Base-by-base conservation (phyloP, 2,113 vertebrate species). In the Entelurus aequoreus region DNA sequence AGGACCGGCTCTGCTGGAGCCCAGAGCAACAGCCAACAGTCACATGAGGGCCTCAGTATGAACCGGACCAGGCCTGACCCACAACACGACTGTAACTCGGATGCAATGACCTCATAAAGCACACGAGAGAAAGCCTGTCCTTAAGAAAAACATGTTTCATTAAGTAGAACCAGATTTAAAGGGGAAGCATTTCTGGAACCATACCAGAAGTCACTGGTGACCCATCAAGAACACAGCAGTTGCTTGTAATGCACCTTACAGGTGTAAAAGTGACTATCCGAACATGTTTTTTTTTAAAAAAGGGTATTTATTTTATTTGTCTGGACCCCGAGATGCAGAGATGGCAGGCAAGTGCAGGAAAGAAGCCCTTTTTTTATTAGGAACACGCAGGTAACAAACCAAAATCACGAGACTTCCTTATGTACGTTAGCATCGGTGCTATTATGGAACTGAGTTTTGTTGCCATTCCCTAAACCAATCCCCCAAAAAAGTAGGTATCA, bases 41-140 rank as follows among this genome's bases (percentile, higher is more conserved):
- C 81, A 83, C 69, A 78, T 59, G 78, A 81, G 70, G 72, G 63
- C 60, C 81, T 67, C 81, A 82, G 84, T 72, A 2, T 77, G 84
- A 82, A 75, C 69, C 57, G 77, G 63, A 63, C 60, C 10, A 63
- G 71, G 54, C 48, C 6, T 78, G 81, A 84, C 83, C 84, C 48
- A 1, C 58, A 77, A 62, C 0, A 13, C 46, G 69, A 71, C 79
- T 77, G 79, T 76, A 77, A 85, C 77, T 83, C 69, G 55, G 71
- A 80, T 77, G 71, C 81, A 85, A 78, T 80, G 80, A 84, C 81
- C 83, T 81, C 84, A 79, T 79, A 71, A 86, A 84, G 68, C 81
- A 75, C 77, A 60, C 6, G 48, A 54, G 72, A 84, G 48, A 68
- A 19, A 28, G 59, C 53, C 60, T 60, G 68, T 48, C 70, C 62